Base-by-base conservation (phyloP, 2,888 invertebrate species). In the Watsonalla binaria region DNA sequence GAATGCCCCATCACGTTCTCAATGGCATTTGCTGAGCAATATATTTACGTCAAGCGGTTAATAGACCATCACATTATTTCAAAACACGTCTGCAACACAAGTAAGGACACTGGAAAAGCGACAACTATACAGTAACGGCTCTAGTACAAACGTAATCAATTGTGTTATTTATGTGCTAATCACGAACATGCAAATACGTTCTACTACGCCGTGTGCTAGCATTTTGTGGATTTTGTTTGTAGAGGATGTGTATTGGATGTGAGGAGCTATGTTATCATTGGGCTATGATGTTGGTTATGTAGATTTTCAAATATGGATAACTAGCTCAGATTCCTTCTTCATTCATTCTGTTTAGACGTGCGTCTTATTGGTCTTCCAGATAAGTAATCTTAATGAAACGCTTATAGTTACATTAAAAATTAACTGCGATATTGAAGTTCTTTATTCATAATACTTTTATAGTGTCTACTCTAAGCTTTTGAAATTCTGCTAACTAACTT, bases 51-150 rank as follows among this genome's bases (percentile, higher is more conserved):
- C 86, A 84, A 73, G 57, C 76, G 66, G 74, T 80, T 84, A 82
- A 78, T 78, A 77, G 74, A 64, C 73, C 72, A 85, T 87, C 82
- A 78, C 77, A 88, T 89, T 88, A 89, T 78, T 87, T 83, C 89
- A 67, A 59, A 68, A 62, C 88, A 88, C 88, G 89, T 89, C 68
- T 70, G 53, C 58, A 64, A 59, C 74, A 82, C 83, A 78, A 75
- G 78, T 80, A 84, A 84, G 82, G 84, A 81, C 83, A 76, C 77
- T 74, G 74, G 72, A 79, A 78, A 76, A 70, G 73, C 75, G 72
- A 79, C 77, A 73, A 77, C 82, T 68, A 65, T 66, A 71, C 65
- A 65, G 60, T 56, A 63, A 53, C 62, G 60, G 58, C 54, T 66
- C 53, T 58, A 60, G 55, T 61, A 65, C 66, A 59, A 66, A 70